Base-by-base conservation (phyloP, 2,888 invertebrate species). In the Ommatoiulus sabulosus region DNA sequence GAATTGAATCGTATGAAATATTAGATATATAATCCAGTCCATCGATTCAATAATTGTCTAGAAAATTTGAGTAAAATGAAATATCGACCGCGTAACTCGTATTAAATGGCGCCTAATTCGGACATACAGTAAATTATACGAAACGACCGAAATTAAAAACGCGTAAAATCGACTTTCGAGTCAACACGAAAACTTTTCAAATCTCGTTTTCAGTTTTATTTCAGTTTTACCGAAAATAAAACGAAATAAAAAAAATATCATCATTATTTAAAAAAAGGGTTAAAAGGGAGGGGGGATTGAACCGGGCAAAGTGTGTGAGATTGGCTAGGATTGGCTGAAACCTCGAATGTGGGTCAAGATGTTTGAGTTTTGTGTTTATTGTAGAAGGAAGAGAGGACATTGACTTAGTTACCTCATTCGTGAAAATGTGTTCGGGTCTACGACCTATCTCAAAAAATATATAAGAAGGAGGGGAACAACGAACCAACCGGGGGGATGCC, bases 321-420 rank as follows among this genome's bases (percentile, higher is more conserved):
- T n/a, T n/a, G n/a, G n/a, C n/a, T n/a, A n/a, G n/a, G n/a, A n/a
- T 86, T 86, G 84, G 84, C 24, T 44, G 20, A 84, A 44, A 35
- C 12, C 80, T 86, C 43, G 20, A 88, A 88, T 88, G 57, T 88
- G 52, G 88, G 88, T 88, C 88, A 88, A 88, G 88, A 88, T 88
- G 88, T 46, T 72, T 88, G 17, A n/a, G 72, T 46, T 88, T 84
- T 20, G 24, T 48, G 6, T 87, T 57, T 87, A 43, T n/a, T 87
- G 20, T 88, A 57, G 44, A 44, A 46, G 43, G 35, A 35, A 46
- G 52, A 44, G 87, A 88, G 88, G 88, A 88, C 88, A 88, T 88
- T 88, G 88, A 88, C 88, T 88, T 35, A 88, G 88, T 88, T 88
- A 88, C 88, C 88, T 88, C 88, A 88, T 80, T 88, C 88, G 84